Base-by-base conservation (phyloP, 2,888 invertebrate species). In the Lapara coniferarum region DNA sequence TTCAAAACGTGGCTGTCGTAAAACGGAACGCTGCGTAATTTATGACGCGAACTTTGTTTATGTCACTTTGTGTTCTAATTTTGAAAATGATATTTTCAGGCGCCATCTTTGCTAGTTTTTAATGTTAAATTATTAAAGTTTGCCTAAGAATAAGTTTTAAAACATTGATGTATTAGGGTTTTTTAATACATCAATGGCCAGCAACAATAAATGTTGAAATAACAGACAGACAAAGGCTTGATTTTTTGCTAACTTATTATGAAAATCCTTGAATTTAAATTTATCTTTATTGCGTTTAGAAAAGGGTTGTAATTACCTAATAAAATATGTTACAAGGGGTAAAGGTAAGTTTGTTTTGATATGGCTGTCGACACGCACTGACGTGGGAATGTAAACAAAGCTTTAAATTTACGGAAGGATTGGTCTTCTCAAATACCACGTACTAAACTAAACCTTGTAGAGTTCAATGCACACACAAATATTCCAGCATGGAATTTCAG, bases 301-400 rank as follows among this genome's bases (percentile, higher is more conserved):
- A 75, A 81, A 86, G 78, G 77, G 83, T 80, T 75, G 71, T 79
- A 68, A 72, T 73, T 84, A 19, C 71, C 69, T 71, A 56, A 46
- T 66, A 53, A 68, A 66, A 63, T n/a, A 59, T 72, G 73, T 72
- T 71, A 74, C 70, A 68, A 56, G 69, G 66, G 74, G 68, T 78
- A 73, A 72, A 70, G 78, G 75, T 70, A 74, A 73, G 72, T 74
- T 79, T 79, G 80, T 79, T 70, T 78, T 71, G 76, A 81, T 79
- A 78, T 77, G 81, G 80, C 81, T 85, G 88, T 90, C 87, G 88
- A 87, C 86, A 84, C 83, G 82, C 84, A 85, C 80, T 86, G 88
- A 89, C 90, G 87, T 91, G 92, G 86, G 91, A 92, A 91, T 86
- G 86, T 91, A 92, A 91, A 92, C 90, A 90, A 78, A 76, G 79